Conservation (phyloP, 2,797 vertebrate species). For the Enteromius fasciolatus region DNA sequence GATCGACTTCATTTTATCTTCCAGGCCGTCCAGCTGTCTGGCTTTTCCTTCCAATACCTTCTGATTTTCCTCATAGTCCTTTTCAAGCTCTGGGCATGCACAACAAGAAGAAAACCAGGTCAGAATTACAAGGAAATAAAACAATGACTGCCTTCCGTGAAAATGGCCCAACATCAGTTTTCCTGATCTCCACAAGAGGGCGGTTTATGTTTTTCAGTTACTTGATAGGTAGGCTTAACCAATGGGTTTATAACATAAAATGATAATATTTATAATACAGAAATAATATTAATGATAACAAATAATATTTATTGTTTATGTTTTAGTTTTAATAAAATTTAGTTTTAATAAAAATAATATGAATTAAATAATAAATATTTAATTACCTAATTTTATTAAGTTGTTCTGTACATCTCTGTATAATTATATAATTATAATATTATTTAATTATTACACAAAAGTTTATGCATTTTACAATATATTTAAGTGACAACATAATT, state of each 20-base stretch:
- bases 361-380: neutral
- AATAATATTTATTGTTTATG: neutral
- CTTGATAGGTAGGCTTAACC: neutral
- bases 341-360: too few species aligned
- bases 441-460: neutral
- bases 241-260: neutral
- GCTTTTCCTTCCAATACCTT: conserved; percentile 88
- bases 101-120: conserved; percentile 1
- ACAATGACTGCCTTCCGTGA: neutral
- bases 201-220: neutral
- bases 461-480: neutral
- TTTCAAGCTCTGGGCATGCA: conserved; percentile 84
- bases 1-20: conserved; percentile 92
- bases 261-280: neutral
- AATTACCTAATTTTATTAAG: neutral
- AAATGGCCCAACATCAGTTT: neutral
- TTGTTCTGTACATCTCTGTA: neutral
- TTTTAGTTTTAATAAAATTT: too few species aligned
- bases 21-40: conserved; percentile 89
- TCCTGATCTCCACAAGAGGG: conserved; percentile 42
- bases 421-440: neutral
- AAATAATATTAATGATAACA: neutral
- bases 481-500: neutral
- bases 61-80: conserved; percentile 90
- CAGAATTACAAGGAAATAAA: conserved; percentile 1